Conservation (phyloP, 92 coral and sea anemone genomes). For the Umimayanthus kanabou region DNA sequence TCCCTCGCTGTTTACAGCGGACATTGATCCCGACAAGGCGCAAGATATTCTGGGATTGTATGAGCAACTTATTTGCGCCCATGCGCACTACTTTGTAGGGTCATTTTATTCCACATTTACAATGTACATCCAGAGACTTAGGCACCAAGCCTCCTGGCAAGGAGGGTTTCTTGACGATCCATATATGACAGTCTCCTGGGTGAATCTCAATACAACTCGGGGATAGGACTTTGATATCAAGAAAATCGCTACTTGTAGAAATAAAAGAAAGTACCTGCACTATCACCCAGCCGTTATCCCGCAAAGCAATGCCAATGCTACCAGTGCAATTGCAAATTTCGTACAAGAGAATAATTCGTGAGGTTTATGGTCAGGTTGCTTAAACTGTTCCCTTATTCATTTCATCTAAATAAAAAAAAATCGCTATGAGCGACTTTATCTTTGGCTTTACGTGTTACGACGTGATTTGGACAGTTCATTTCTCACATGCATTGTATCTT, state of each 20-base stretch:
- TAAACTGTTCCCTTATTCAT: too few species aligned
- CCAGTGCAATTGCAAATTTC: too few species aligned
- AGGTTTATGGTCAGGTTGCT: too few species aligned
- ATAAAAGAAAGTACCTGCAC: not conserved
- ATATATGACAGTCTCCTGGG: slow-evolving; percentile 65
- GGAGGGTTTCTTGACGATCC: slow-evolving; percentile 57
- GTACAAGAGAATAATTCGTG: too few species aligned
- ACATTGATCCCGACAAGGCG: slow-evolving; percentile 17
- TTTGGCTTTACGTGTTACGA: too few species aligned
- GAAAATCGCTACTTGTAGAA: not conserved
- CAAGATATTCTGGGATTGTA: slow-evolving; percentile 84
- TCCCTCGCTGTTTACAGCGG: not conserved
- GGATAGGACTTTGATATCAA: not conserved
- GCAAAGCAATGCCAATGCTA: too few species aligned
- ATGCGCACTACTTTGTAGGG: slow-evolving; percentile 76
- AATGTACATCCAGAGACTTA: slow-evolving; percentile 68
- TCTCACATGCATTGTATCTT: too few species aligned
- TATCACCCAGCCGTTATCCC: not conserved
- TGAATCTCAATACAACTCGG: slow-evolving; percentile 1
- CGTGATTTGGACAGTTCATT: too few species aligned
- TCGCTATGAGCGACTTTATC: too few species aligned
- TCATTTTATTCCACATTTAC: slow-evolving; percentile 94
- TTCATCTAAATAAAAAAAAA: too few species aligned
- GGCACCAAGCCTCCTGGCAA: slow-evolving; percentile 71
- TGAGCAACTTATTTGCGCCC: slow-evolving; percentile 89